Base-by-base conservation (phyloP, 92 coral and sea anemone species). In the Isaurus tuberculatus region DNA sequence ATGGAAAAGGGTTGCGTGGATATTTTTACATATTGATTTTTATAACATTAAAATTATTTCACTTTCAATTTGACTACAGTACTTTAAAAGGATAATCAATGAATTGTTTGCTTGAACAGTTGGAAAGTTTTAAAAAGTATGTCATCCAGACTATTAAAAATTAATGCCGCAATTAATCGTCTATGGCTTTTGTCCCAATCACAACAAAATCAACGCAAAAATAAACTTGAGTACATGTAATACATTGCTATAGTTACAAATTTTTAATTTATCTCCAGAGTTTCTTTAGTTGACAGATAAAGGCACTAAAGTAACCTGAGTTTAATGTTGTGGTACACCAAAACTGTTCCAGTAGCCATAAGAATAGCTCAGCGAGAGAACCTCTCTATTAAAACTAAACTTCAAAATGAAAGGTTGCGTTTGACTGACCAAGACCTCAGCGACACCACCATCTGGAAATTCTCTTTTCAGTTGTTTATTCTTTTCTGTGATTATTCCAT, bases 281-380 rank as follows among this genome's bases (percentile, higher is more conserved):
- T 57, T 57, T 57, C 65, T 57, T 57, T 20, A 57, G 23, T 57
- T 19, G 26, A 57, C 65, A 57, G 65, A 61, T 61, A 61, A 33
- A 61, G 25, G 68, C 68, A 61, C 68, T 61, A 33, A 61, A 61
- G 26, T 33, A 61, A 33, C 68, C 25, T 5, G 25, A 61, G 32
- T 33, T 82, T 36, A 83, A 40, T 83, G 86, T 70, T 83, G 86
- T 42, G 86, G 86, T 11, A 83, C 60, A 29, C 79, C 86, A 46
- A 8, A 70, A 17, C 44, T 25, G 67, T 83, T 83, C 80, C 86
- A 83, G 49, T 67, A 83, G 30, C 86, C 86, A 70, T 83, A 83
- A 83, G 70, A 16, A 70, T 70, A 70, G 14, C 46, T 46, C 13
- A 55, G 30, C 8, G 79, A 70, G 2, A 83, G 17, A 42, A 69